Base-by-base conservation (phyloP, 2,888 invertebrate genomes). In the Cosmia pyralina region DNA sequence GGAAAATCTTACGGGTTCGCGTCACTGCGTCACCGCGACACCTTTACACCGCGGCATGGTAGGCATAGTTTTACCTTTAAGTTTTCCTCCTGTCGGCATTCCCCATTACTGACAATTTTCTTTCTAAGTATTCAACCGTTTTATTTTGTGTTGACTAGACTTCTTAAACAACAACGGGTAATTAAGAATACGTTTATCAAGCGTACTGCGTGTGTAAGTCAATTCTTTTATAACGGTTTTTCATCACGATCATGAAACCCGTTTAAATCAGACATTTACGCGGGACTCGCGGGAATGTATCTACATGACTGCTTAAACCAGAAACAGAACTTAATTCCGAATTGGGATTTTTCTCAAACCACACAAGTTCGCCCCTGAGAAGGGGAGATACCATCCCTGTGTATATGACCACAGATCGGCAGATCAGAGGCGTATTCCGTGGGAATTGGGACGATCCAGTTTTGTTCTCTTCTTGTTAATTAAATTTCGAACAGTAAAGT, bases 361-460 rank as follows among this genome's bases (percentile, higher is more conserved):
- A 74, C 78, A 74, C 55, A 50, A 87, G 70, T 87, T 55, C 89
- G 68, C 52, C 85, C 81, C 90, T 89, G 88, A 52, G 41, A 68
- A 70, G 82, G 85, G 84, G 88, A 84, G 81, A 80, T 82, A 86
- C 80, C 89, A 88, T 89, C 90, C 86, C 82, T 85, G 88, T 89
- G 89, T 91, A 92, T 91, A 90, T 90, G 91, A 93, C 92, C 93
- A 87, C 93, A 93, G 93, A 93, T 94, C 93, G 91, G 90, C 89
- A 90, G 92, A 92, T 92, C 92, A 88, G 88, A 82, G 88, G 84
- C 88, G 90, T 91, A 91, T 90, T 89, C 89, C 86, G 90, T 91
- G 92, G 91, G 92, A 93, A 94, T 93, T 92, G 93, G 92, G 92
- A 91, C 90, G 77, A 83, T 83, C 78, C 77, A 85, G 88, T 90